A percentile compares a stretch with the other conserved stretches of the same genome.
Evolutionary conservation across 1,140 invertebrate genomes (phyloP).

Genomic region (Brachionus asplanchnoidis): DNA sequence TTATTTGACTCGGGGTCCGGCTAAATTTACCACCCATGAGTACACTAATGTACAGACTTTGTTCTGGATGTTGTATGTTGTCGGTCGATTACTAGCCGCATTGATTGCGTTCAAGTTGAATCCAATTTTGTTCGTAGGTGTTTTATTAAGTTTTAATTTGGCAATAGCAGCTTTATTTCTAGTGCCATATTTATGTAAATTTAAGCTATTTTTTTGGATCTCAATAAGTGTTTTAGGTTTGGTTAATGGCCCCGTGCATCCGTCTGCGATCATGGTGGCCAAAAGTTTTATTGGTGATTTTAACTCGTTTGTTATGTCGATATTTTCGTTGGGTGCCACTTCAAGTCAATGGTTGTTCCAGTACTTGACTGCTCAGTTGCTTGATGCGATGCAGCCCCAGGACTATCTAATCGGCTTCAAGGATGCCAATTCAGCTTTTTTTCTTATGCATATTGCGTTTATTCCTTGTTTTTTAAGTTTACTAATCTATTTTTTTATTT

Average conservation of each 20-base stretch:
- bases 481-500: not conserved
- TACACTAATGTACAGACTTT: not conserved
- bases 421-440: slow-evolving; percentile 3
- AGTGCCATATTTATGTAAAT: not conserved
- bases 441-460: slow-evolving; percentile 9
- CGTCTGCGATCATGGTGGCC: slow-evolving; percentile 17
- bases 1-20: slow-evolving; percentile 25
- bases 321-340: not conserved
- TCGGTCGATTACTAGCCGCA: not conserved
- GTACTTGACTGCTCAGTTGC: not conserved
- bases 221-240: not conserved
- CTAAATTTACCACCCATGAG: not conserved
- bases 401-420: not conserved
- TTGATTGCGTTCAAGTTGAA: slow-evolving; percentile 23
- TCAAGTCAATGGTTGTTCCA: not conserved
- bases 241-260: not conserved
- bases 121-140: not conserved
- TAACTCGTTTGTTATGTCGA: slow-evolving; percentile 34
- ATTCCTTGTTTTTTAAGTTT: not conserved
- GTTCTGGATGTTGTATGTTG: slow-evolving; percentile 3
- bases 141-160: not conserved
- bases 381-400: not conserved
- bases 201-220: slow-evolving; percentile 16
- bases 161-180: not conserved
- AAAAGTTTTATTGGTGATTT: not conserved